Evolutionary conservation across 2,888 invertebrate species (phyloP), one percentile per base, ranked within the genome.

Genomic region (Melieria crassipennis): DNA sequence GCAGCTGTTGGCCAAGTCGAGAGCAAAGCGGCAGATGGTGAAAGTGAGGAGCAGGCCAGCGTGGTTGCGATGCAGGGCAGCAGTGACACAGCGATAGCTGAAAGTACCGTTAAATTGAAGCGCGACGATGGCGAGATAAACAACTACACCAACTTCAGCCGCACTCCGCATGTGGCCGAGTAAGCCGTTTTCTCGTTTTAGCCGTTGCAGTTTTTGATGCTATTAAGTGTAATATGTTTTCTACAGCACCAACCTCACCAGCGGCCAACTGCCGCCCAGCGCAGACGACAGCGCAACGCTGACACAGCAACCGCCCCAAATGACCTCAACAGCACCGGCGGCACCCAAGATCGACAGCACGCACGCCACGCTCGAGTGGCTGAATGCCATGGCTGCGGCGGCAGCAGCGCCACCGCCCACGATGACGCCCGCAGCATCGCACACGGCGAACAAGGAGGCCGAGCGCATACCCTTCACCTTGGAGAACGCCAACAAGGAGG

Each of bases 401-500:
- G 69, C 62, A 13, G 68, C 55, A 11, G 2, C 69, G 16, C 61
- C 71, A 65, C 48, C 57, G 56, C 50, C 71, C 71, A 57, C 63
- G 73, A 52, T 43, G 52, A 45, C 58, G 6, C 52, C 60, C 10
- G 56, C 69, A 9, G 7, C 69, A 46, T 42, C 47, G 7, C 61
- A 52, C 7, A 69, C 64, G 11, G 64, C 68, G 55, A 58, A 16
- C 61, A 72, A 74, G 45, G 67, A 64, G 43, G 62, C 57, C 16
- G 74, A 76, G 47, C 76, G 75, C 69, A 79, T 78, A 9, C 80
- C 84, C 1, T 82, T 84, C 30, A 84, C 84, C 3, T 61, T 85
- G 74, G 85, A 85, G 73, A 85, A 85, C 43, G 81, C 81, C 66
- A 84, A 84, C 73, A 83, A 83, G 70, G 82, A 83, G 69, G 83